Percentiles rank a stretch among this genome's conserved stretches.
Evolutionary conservation across 2,113 vertebrate genomes (phyloP).

Genomic region (Blennius ocellaris): DNA sequence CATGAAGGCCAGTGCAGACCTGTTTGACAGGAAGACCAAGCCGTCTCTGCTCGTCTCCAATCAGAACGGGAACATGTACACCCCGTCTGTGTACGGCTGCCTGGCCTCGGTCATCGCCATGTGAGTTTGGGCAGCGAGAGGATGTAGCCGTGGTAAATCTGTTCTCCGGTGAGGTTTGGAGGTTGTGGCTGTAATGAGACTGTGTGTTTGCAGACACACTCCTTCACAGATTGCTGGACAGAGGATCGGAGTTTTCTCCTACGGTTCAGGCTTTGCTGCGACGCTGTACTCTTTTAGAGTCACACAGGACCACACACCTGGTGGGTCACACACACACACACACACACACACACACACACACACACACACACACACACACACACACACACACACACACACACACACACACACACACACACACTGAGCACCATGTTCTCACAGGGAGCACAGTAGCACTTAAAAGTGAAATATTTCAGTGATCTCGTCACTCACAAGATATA

Average conservation of each 20-base stretch:
- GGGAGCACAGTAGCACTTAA: too few relatives aligned
- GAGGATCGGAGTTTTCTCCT: slow-evolving; percentile 94
- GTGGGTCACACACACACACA: slow-evolving; percentile 72
- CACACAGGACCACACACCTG: slow-evolving; percentile 95
- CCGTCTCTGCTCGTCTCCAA: slow-evolving; percentile 92
- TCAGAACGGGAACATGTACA: slow-evolving; percentile 99
- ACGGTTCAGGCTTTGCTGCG: slow-evolving; percentile 97
- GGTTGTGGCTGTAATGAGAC: too few relatives aligned
- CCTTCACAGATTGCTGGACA: slow-evolving; percentile 90
- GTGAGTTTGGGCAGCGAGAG: slow-evolving; percentile 80
- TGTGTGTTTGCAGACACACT: slow-evolving; percentile 80
- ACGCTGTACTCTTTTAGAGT: slow-evolving; percentile 93
- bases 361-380: too few relatives aligned
- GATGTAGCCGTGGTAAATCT: too few relatives aligned
- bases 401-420: too few relatives aligned
- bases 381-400: too few relatives aligned
- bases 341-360: too few relatives aligned
- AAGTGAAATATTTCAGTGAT: too few relatives aligned
- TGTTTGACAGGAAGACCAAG: slow-evolving; percentile 95
- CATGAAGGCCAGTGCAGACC: slow-evolving; percentile 93
- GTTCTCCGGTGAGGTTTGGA: too few relatives aligned
- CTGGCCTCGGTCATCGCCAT: slow-evolving; percentile 93
- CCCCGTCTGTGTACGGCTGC: slow-evolving; percentile 96
- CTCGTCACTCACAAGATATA: too few relatives aligned
- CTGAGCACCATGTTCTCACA: too few relatives aligned